Conservation (phyloP, 2,797 vertebrate genomes). For the Botia almorhae region DNA sequence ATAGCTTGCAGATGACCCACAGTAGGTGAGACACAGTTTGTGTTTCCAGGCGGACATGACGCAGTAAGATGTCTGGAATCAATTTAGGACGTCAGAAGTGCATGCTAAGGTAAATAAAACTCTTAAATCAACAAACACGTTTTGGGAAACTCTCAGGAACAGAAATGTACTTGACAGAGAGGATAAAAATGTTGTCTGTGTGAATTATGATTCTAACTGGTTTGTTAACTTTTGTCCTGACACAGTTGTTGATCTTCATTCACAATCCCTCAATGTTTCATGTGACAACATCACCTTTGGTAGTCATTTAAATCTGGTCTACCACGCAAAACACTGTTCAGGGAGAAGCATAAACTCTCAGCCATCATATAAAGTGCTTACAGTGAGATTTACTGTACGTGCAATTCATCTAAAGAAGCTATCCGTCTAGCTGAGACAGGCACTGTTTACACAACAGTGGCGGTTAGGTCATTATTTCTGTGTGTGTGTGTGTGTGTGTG, state of each 20-base stretch:
- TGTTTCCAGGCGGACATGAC: conserved; percentile 74
- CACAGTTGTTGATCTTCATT: conserved; percentile 13
- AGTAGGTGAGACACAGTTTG: conserved; percentile 40
- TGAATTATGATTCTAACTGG: conserved; percentile 61
- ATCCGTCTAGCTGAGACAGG: conserved; percentile 56
- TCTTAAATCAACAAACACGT: conserved; percentile 70
- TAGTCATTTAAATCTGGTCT: conserved; percentile 26
- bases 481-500: conserved; percentile 36
- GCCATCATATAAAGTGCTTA: conserved; percentile 38
- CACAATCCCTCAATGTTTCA: conserved; percentile 20
- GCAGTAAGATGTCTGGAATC: conserved; percentile 81
- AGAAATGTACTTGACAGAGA: conserved; percentile 22
- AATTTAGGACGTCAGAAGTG: conserved; percentile 78
- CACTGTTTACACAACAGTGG: conserved; percentile 80
- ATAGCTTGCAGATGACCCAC: conserved; percentile 10
- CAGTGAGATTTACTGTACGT: conserved; percentile 44
- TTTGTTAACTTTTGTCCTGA: conserved; percentile 51
- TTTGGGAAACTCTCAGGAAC: conserved; percentile 65
- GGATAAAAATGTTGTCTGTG: conserved; percentile 51
- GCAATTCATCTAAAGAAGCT: conserved; percentile 44
- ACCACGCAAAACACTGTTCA: conserved; percentile 41
- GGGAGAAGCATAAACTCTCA: conserved; percentile 52
- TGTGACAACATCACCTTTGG: neutral
- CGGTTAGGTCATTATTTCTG: conserved; percentile 75
- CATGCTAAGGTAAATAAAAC: conserved; percentile 74